These are phyloP conservation scores for Cebidichthys violaceus DNA, from an alignment of 2,113 vertebrate genomes.

Conservation along the genomic window DNA sequence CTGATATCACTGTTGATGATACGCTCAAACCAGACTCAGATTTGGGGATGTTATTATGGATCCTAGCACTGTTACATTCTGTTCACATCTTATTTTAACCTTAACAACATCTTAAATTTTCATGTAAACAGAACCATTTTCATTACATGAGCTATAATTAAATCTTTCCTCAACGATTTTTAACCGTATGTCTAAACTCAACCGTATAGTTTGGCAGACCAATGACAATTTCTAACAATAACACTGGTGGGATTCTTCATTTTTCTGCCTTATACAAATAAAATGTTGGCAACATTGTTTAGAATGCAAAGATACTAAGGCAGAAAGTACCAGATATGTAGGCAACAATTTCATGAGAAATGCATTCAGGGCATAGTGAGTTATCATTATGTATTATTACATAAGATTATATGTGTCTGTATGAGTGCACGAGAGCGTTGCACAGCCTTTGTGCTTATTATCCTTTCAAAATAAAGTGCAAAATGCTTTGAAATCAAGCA, in stretches of 20 bases:
- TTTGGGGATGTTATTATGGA: background rate
- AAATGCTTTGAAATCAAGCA: background rate
- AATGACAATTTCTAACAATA: background rate
- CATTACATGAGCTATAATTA: too few species aligned
- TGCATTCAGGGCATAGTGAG: background rate
- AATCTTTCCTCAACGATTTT: background rate
- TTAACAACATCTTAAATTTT: background rate
- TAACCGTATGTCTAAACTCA: background rate
- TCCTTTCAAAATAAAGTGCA: slow-evolving; percentile 7
- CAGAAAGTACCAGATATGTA: background rate
- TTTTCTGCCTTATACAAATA: background rate
- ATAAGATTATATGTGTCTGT: background rate
- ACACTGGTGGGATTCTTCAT: background rate
- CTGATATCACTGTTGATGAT: background rate
- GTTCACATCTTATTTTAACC: background rate
- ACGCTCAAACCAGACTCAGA: background rate
- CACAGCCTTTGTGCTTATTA: background rate
- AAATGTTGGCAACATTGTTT: background rate
- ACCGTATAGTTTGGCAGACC: background rate
- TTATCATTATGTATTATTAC: background rate
- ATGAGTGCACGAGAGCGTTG: background rate
- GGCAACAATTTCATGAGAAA: background rate
- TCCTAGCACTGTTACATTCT: background rate
- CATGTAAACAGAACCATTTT: background rate
- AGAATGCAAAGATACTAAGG: background rate